Evolutionary conservation across 2,888 invertebrate genomes (phyloP).

Genomic region (Stegophylla sp.): DNA sequence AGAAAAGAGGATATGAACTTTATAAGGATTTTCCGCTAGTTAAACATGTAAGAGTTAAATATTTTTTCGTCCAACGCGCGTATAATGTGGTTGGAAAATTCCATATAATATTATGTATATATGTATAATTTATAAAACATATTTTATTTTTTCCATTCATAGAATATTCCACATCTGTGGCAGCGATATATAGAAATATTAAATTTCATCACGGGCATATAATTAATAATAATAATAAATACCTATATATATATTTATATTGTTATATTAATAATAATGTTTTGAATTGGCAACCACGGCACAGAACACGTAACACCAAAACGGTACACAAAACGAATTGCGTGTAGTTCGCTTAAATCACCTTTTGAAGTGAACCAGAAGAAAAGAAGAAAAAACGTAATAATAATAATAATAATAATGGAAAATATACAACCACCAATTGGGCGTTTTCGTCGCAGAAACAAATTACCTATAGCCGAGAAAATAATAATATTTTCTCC

Average conservation of each 20-base stretch:
- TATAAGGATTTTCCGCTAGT: conserved; percentile 14
- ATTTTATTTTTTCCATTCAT: conserved; percentile 8
- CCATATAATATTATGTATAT: not conserved
- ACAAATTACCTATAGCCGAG: not conserved
- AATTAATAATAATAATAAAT: not conserved
- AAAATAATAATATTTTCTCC: conserved; percentile 18
- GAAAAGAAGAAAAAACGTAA: not conserved
- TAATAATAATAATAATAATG: conserved; percentile 28
- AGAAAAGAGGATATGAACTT: conserved; percentile 1
- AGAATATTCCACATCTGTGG: not conserved
- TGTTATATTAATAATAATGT: conserved; percentile 4
- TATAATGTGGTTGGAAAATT: not conserved
- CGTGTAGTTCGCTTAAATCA: conserved; percentile 5
- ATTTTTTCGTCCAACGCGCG: conserved; percentile 5
- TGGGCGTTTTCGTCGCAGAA: conserved; percentile 20
- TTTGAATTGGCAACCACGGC: conserved; percentile 8
- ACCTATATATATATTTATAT: not conserved
- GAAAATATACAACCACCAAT: conserved; percentile 21
- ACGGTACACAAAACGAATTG: conserved; percentile 12
- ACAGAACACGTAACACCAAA: not conserved
- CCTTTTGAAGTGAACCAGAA: conserved; percentile 14
- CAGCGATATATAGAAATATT: not conserved
- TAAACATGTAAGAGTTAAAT: conserved; percentile 21
- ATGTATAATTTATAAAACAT: not conserved
- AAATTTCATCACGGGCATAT: not conserved